Evolutionary conservation across 2,797 vertebrate species (phyloP).

Genomic region (Eremophila alpestris): DNA sequence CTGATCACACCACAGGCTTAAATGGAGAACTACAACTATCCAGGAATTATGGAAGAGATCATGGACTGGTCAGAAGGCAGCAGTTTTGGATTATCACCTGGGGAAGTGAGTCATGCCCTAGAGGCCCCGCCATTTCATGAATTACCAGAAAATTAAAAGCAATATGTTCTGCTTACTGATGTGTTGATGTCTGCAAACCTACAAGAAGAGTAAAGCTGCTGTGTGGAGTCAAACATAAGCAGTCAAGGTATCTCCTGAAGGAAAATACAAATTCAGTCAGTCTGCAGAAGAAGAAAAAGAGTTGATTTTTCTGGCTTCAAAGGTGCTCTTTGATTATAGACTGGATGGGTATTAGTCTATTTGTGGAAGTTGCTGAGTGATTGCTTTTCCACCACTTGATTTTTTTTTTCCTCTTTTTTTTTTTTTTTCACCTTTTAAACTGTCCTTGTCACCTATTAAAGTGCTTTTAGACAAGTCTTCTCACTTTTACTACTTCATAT

Average conservation of each 20-base stretch:
- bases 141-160: not conserved
- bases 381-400: not conserved
- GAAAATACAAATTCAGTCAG: not conserved
- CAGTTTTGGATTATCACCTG: not conserved
- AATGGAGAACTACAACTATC: not conserved
- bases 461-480: not conserved
- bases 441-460: not conserved
- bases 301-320: not conserved
- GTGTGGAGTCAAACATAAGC: not conserved
- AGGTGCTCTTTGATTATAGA: not conserved
- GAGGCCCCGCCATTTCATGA: not conserved
- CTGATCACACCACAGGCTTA: not conserved
- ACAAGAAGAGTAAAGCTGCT: not conserved
- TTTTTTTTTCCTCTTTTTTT: not conserved
- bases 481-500: not conserved
- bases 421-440: not conserved
- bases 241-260: not conserved
- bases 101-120: not conserved
- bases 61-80: not conserved
- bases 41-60: not conserved
- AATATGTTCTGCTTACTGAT: not conserved
- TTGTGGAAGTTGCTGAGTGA: not conserved
- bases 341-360: not conserved
- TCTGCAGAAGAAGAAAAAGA: not conserved
- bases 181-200: not conserved